phyloP scores from a whole-genome alignment of 2,888 invertebrate genomes.

The Polymixis lichenea region DNA sequence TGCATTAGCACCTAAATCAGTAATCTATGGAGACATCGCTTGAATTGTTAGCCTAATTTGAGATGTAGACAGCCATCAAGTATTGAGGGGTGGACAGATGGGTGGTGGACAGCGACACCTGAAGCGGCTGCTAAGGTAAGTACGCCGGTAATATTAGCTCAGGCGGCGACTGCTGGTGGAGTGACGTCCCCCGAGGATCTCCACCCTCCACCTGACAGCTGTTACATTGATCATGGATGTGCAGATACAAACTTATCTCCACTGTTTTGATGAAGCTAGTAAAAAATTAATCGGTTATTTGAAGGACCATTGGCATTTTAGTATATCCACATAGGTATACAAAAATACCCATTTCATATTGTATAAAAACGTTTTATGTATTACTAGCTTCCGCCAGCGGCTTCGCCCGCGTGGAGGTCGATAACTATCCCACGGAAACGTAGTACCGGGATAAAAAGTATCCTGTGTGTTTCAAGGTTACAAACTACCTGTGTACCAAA shows the following conservation, averaged over 20 bases:
- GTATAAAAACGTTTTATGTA: neutral
- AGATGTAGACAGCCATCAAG: conserved; percentile 81
- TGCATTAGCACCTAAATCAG: conserved; percentile 72
- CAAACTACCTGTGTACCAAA: too few relatives aligned
- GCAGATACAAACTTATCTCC: conserved; percentile 7
- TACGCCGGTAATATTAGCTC: conserved; percentile 77
- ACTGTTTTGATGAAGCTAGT: neutral
- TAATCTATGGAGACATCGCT: conserved; percentile 71
- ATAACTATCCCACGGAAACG: too few relatives aligned
- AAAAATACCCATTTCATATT: neutral
- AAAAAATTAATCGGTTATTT: neutral
- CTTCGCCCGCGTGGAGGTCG: too few relatives aligned
- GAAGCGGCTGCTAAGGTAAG: conserved; percentile 65
- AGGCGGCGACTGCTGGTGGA: conserved; percentile 26
- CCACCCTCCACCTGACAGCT: conserved; percentile 19
- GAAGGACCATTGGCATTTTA: conserved; percentile 4
- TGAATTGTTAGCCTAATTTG: conserved; percentile 77
- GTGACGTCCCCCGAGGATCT: conserved; percentile 43
- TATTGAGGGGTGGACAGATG: conserved; percentile 79
- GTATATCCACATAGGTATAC: too few relatives aligned
- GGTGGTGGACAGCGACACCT: conserved; percentile 69
- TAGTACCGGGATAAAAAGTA: too few relatives aligned
- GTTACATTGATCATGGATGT: conserved; percentile 43
- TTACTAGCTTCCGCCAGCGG: too few relatives aligned
- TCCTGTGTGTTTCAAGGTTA: too few relatives aligned